Conservation (phyloP, 1,140 invertebrate genomes). For the Ips typographus region DNA sequence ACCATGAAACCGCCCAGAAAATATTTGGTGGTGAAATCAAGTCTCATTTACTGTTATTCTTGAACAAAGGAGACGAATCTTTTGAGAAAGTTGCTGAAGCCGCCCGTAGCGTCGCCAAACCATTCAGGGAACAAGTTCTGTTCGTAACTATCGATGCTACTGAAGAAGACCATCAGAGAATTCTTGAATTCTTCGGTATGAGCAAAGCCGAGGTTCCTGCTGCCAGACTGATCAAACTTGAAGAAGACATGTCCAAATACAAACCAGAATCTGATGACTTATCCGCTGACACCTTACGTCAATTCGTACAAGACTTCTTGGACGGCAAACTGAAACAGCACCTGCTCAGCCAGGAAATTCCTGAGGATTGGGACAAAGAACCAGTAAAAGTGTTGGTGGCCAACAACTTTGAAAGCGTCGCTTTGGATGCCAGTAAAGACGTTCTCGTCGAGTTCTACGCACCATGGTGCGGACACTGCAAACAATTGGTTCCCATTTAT, state of each 20-base stretch:
- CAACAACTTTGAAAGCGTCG: conserved; percentile 95
- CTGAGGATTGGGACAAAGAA: conserved; percentile 95
- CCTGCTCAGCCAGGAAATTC: conserved; percentile 89
- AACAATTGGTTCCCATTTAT: conserved; percentile 94
- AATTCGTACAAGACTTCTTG: conserved; percentile 86
- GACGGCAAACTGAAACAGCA: conserved; percentile 94
- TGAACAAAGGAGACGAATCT: conserved; percentile 80
- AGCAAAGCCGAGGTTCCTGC: conserved; percentile 89
- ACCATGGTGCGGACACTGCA: conserved; percentile 97
- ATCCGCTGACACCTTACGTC: conserved; percentile 71
- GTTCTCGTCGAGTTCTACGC: conserved; percentile 99
- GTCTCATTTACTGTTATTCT: conserved; percentile 92
- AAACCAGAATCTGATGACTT: conserved; percentile 85
- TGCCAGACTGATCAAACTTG: conserved; percentile 89
- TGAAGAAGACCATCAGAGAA: conserved; percentile 94
- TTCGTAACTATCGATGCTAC: conserved; percentile 95
- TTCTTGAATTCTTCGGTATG: conserved; percentile 99
- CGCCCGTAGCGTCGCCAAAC: conserved; percentile 78
- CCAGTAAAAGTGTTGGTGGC: conserved; percentile 83
- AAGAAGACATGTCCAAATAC: conserved; percentile 98
- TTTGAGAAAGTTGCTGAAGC: conserved; percentile 73
- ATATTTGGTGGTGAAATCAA: conserved; percentile 99
- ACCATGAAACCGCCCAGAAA: conserved; percentile 94
- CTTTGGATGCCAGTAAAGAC: conserved; percentile 83
- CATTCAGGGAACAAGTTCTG: conserved; percentile 88